Percentiles rank a stretch among this genome's conserved stretches.
Evolutionary conservation across 37 sponge, comb jelly and placozoan species (phyloP).

Genomic region (Aphrocallistes beatrix): DNA sequence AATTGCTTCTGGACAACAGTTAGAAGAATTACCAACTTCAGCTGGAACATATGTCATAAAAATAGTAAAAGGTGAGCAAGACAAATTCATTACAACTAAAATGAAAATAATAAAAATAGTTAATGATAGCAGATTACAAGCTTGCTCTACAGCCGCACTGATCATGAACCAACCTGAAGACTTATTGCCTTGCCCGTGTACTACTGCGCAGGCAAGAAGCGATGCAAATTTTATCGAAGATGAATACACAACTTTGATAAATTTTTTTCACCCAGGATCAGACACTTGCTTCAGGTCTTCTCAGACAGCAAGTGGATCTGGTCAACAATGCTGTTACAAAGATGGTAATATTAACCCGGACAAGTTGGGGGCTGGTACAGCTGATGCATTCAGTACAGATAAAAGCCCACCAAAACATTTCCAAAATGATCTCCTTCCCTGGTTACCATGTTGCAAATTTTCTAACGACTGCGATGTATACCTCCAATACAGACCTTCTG

Average conservation of each 20-base stretch:
- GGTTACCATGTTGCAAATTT: background rate
- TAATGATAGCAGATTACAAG: no score
- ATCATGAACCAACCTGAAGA: no score
- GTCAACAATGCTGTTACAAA: conserved; percentile 15
- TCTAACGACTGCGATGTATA: background rate
- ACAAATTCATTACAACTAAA: no score
- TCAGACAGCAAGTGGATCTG: background rate
- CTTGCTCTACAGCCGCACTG: no score
- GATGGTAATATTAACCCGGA: background rate
- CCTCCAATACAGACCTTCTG: background rate
- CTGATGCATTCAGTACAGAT: background rate
- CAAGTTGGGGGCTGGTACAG: background rate
- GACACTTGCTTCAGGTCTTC: background rate
- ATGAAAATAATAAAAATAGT: no score
- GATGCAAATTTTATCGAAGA: background rate
- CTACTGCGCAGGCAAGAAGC: background rate
- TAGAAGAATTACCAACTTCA: no score
- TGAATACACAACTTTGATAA: background rate
- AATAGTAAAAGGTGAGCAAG: no score
- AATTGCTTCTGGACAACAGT: no score
- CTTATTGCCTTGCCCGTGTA: background rate
- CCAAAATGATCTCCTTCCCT: background rate
- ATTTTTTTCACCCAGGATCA: background rate
- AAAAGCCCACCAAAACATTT: background rate
- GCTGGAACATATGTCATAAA: no score